Evolutionary conservation across 2,113 vertebrate genomes (phyloP), one percentile per base, ranked within the genome.

Genomic region (Petrocephalus microphthalmus): DNA sequence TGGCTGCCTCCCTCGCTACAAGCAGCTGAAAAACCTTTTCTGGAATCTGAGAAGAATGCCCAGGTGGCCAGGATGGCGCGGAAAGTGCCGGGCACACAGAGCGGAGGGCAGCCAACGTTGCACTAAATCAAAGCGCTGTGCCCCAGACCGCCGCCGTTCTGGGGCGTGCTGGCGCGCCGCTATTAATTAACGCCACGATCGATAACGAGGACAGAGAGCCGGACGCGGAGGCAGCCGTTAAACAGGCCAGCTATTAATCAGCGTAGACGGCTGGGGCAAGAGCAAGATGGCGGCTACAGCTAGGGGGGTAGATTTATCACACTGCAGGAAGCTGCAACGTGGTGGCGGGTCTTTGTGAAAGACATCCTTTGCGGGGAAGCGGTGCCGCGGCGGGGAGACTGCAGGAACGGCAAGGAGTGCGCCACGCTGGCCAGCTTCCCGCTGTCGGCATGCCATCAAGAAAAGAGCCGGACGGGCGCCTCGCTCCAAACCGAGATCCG

Each of bases 171-270:
- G 67, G 71, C 60, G 67, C 87, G 52, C 67, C 45, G 51, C 60
- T 87, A 54, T 37, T 87, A 87, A 89, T 85, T 74, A 87, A 82
- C 37, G 15, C 2, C 13, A 10, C 82, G 47, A 89, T 90, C 82
- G 56, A 87, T 87, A 88, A 88, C 81, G 87, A 56, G 60, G 49
- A 84, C 88, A 52, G 87, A 86, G 57, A 22, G 74, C 42, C 29
- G 82, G 6, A 47, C 47, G 60, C 51, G 42, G 37, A 84, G 71
- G 86, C 89, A 87, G 67, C 81, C 19, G 81, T 85, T 64, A 83
- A 85, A 74, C 25, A 56, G 86, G n/a, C 49, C 15, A 86, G 42
- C 86, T 86, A 89, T 90, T 85, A 89, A 90, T 90, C 90, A 89
- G 22, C 13, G 15, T 11, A 37, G 88, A 89, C 88, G 37, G 78